phyloP scores from a whole-genome alignment of 2,797 vertebrate species.

The Chanos chanos region DNA sequence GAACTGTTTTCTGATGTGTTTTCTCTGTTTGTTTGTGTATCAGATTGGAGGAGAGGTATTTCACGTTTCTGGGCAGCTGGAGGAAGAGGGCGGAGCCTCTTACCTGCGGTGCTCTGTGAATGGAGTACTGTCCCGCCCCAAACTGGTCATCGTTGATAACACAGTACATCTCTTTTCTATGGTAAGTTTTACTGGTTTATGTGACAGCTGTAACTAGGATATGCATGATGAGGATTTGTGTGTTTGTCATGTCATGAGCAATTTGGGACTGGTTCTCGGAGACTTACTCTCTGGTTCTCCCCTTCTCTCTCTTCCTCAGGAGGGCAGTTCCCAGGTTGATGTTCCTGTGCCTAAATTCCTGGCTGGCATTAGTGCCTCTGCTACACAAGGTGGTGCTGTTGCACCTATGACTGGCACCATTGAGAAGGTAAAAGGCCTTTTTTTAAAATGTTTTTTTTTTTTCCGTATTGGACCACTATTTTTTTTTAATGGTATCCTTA shows the following conservation, averaged over 20 bases:
- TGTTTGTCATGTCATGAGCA: too few species aligned
- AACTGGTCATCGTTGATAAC: slow-evolving; percentile 83
- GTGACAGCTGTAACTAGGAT: neutral
- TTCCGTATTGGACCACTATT: neutral
- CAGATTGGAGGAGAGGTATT: slow-evolving; percentile 78
- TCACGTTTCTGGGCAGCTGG: slow-evolving; percentile 77
- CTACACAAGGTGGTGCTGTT: slow-evolving; percentile 73
- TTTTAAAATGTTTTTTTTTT: neutral
- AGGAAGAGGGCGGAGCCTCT: slow-evolving; percentile 64
- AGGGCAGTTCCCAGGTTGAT: slow-evolving; percentile 75
- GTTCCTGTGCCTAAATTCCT: slow-evolving; percentile 86
- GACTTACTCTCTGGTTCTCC: neutral
- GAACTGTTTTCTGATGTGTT: neutral
- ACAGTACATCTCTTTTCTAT: slow-evolving; percentile 85
- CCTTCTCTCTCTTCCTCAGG: slow-evolving; percentile 62
- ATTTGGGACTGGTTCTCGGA: too few species aligned
- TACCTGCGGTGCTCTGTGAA: slow-evolving; percentile 83
- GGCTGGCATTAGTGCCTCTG: slow-evolving; percentile 71
- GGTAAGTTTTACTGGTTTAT: slow-evolving; percentile 62
- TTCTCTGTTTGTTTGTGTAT: neutral
- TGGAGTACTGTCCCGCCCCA: slow-evolving; percentile 77
- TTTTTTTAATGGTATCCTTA: too few species aligned
- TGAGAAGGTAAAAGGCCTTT: slow-evolving; percentile 81
- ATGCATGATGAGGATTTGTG: neutral
- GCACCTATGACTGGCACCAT: slow-evolving; percentile 97